Evolutionary conservation across 2,797 vertebrate genomes (phyloP).

Genomic region (Anolis apletophallus): DNA sequence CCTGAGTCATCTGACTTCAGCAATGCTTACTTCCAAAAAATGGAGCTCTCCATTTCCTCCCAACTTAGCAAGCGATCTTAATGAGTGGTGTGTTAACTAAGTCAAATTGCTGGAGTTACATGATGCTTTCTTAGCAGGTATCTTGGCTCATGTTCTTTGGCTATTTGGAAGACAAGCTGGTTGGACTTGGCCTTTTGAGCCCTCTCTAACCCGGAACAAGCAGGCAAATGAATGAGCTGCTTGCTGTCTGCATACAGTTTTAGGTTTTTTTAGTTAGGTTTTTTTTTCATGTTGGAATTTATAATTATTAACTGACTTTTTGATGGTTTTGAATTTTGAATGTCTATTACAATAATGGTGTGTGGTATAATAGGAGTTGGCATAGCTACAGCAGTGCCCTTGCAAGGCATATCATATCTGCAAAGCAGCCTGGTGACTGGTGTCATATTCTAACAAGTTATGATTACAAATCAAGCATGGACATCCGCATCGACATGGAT

Average conservation of each 20-base stretch:
- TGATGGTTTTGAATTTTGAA: background rate
- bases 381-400: background rate
- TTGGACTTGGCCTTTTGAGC: background rate
- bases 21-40: background rate
- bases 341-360: background rate
- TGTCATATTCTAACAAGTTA: background rate
- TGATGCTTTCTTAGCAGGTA: background rate
- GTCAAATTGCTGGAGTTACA: background rate
- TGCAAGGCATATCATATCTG: background rate
- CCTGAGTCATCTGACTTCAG: background rate
- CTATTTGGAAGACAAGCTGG: background rate
- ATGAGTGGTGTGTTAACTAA: background rate
- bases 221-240: background rate
- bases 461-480: too few species aligned
- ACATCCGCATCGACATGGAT: too few species aligned
- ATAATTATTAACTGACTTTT: background rate
- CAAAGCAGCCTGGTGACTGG: background rate
- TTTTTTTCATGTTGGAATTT: background rate
- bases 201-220: background rate
- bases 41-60: background rate
- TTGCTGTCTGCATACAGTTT: background rate
- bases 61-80: background rate
- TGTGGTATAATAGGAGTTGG: background rate
- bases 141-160: background rate
- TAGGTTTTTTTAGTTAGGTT: background rate